Percentiles rank a stretch among this genome's conserved stretches.
These are phyloP conservation scores for Peromyscus maniculatus DNA, from an alignment of 2,113 vertebrate genomes.

Conservation along the genomic window DNA sequence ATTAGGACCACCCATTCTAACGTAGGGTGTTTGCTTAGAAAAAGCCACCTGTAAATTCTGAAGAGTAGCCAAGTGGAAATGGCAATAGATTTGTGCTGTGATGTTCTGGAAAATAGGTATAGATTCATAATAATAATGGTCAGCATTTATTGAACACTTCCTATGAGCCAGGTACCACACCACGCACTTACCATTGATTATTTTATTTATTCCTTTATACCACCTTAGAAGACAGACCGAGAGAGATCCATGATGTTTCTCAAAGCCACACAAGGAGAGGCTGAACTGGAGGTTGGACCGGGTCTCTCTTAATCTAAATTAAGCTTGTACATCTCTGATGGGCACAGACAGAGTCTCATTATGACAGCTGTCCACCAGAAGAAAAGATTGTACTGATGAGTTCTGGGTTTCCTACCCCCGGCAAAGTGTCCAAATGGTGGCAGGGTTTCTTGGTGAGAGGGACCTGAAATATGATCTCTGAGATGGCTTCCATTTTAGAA, in stretches of 20 bases:
- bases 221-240: conserved; percentile 52
- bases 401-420: background rate
- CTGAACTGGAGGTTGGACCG: background rate
- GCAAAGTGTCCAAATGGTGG: background rate
- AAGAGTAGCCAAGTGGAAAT: conserved; percentile 71
- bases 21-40: conserved; percentile 15
- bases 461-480: background rate
- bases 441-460: background rate
- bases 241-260: background rate
- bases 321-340: background rate
- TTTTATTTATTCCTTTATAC: conserved; percentile 72
- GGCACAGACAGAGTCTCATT: background rate
- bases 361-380: background rate
- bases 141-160: conserved; percentile 80
- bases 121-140: conserved; percentile 70
- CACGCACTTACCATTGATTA: conserved; percentile 79
- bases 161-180: conserved; percentile 56
- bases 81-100: conserved; percentile 56
- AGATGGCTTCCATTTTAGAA: background rate
- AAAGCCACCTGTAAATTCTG: conserved; percentile 35
- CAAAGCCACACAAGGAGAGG: background rate
- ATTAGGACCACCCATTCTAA: background rate
- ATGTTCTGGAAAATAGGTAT: conserved; percentile 55
- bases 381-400: background rate
- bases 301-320: background rate